Percentiles rank a stretch among this genome's conserved stretches.
Conservation (phyloP, 1,140 invertebrate genomes). For the Araneus ventricosus region DNA sequence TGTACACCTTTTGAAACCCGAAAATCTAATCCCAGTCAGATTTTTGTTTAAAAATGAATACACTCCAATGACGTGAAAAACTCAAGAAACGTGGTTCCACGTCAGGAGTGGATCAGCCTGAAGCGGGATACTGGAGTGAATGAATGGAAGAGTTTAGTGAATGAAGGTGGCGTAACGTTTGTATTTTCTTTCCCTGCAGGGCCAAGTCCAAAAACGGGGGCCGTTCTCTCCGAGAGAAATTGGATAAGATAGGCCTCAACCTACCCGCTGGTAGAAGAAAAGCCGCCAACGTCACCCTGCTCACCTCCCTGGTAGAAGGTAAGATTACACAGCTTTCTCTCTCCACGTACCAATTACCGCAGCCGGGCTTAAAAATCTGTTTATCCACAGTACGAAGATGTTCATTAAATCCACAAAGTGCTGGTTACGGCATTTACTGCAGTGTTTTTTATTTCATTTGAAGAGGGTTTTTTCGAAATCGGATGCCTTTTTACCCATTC, state of each 20-base stretch:
- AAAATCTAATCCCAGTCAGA: no score
- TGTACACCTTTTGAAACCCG: no score
- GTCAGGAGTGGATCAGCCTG: not conserved
- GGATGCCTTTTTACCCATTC: not conserved
- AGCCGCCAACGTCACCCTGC: constrained; percentile 98
- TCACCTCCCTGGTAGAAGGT: constrained; percentile 99
- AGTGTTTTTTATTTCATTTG: not conserved
- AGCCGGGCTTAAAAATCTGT: not conserved
- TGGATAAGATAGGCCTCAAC: constrained; percentile 99
- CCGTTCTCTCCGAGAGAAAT: constrained; percentile 94
- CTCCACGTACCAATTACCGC: not conserved
- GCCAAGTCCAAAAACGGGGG: constrained; percentile 99
- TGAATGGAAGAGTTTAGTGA: constrained; percentile 26
- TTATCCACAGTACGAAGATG: not conserved
- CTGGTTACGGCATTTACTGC: not conserved
- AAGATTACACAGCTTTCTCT: constrained; percentile 77
- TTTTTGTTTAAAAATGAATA: no score
- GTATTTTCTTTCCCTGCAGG: constrained; percentile 83
- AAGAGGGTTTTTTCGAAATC: not conserved
- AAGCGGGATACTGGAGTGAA: not conserved
- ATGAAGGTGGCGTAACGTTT: constrained; percentile 24
- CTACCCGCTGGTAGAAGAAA: constrained; percentile 99
- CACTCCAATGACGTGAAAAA: not conserved
- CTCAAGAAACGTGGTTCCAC: not conserved
- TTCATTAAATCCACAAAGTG: not conserved